Evolutionary conservation across 2,113 vertebrate species (phyloP).

Genomic region (Azemiops feae): DNA sequence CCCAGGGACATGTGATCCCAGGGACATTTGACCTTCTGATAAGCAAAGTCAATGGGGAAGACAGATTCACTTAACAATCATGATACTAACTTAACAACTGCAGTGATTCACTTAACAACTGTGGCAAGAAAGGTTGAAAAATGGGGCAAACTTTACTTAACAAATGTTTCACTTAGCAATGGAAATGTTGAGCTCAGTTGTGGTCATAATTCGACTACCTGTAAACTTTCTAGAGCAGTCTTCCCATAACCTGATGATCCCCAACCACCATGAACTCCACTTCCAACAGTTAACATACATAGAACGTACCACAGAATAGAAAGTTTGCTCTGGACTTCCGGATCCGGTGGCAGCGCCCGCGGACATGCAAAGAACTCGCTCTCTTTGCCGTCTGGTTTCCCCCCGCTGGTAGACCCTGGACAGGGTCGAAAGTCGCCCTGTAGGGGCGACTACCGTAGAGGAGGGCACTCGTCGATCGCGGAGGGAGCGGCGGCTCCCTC

Average conservation of each 20-base stretch:
- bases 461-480: too few species aligned
- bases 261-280: neutral
- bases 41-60: too few species aligned
- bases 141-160: neutral
- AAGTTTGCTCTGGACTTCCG: neutral
- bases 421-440: too few species aligned
- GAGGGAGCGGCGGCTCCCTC: too few species aligned
- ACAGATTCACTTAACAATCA: neutral
- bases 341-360: too few species aligned
- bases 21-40: too few species aligned
- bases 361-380: too few species aligned
- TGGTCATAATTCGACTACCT: neutral
- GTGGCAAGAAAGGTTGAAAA: neutral
- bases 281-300: neutral
- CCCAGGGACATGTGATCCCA: too few species aligned
- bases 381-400: too few species aligned
- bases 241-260: neutral
- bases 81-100: neutral
- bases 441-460: too few species aligned
- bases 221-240: neutral
- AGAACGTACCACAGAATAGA: neutral
- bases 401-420: too few species aligned
- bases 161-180: neutral
- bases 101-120: neutral
- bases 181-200: neutral